A percentile compares a stretch with the other conserved stretches of the same genome.
Conservation (phyloP, 2,797 vertebrate genomes). For the Anabas testudineus region DNA sequence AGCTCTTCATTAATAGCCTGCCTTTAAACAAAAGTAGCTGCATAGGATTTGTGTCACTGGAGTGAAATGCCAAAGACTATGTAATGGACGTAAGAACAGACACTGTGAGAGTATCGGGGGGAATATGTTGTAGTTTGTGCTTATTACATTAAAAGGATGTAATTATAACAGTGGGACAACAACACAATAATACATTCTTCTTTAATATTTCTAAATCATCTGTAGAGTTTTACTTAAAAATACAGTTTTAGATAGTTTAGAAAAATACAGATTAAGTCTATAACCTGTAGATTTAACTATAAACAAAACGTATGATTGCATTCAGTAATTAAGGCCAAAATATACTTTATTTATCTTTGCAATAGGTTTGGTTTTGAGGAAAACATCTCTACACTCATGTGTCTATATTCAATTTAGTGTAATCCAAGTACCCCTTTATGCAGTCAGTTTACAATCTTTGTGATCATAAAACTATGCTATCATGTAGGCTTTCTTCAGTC, state of each 20-base stretch:
- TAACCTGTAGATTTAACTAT: background rate
- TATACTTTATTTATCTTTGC: background rate
- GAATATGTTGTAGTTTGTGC: too few relatives aligned
- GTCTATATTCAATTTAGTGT: background rate
- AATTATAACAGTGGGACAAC: too few relatives aligned
- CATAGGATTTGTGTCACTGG: slow-evolving; percentile 82
- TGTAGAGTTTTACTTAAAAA: background rate
- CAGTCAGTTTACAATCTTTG: slow-evolving; percentile 13
- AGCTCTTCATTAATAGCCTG: slow-evolving; percentile 93
- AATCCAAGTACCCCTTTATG: background rate
- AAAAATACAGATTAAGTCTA: background rate
- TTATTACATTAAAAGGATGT: too few relatives aligned
- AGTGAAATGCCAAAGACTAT: slow-evolving; percentile 74
- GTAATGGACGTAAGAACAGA: slow-evolving; percentile 52
- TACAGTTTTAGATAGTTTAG: background rate
- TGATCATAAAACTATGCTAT: slow-evolving; percentile 2
- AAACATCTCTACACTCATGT: too few relatives aligned
- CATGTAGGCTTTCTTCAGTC: slow-evolving; percentile 8
- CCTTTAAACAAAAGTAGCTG: slow-evolving; percentile 90
- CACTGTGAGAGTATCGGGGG: slow-evolving; percentile 25
- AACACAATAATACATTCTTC: too few relatives aligned
- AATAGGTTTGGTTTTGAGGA: too few relatives aligned
- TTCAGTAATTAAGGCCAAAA: background rate
- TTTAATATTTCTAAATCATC: too few relatives aligned
- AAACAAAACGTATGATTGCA: background rate